A percentile compares a stretch with the other conserved stretches of the same genome.
Conservation (phyloP, 2,113 vertebrate genomes). For the Aleadryas rufinucha region DNA sequence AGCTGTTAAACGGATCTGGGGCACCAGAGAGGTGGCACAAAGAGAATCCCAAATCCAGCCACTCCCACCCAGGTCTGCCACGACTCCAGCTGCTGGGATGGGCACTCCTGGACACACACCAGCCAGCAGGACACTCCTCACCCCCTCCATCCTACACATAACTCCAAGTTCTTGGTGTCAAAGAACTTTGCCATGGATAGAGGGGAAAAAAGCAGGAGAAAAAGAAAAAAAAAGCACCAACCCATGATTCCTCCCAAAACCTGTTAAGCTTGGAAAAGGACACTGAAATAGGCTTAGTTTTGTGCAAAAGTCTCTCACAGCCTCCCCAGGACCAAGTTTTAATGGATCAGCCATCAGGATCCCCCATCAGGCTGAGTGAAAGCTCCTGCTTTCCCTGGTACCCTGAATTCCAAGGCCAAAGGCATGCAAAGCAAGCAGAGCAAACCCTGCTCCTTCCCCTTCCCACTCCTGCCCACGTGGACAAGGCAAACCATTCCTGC, state of each 20-base stretch:
- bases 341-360: not conserved
- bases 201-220: accelerated
- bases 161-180: not conserved
- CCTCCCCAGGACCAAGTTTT: not conserved
- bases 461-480: not conserved
- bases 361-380: not conserved
- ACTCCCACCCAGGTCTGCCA: not conserved
- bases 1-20: not conserved
- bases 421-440: not conserved
- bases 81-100: not conserved
- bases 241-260: not conserved
- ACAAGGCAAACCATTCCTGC: not conserved
- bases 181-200: not conserved
- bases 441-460: not conserved
- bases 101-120: not conserved
- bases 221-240: not conserved
- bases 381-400: not conserved
- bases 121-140: not conserved
- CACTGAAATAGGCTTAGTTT: not conserved
- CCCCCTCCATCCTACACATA: not conserved
- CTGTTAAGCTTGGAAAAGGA: not conserved
- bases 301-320: not conserved
- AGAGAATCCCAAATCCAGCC: not conserved
- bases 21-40: not conserved
- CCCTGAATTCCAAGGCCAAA: not conserved